Evolutionary conservation across 1,140 invertebrate species (phyloP).

Genomic region (Psix sp.): DNA sequence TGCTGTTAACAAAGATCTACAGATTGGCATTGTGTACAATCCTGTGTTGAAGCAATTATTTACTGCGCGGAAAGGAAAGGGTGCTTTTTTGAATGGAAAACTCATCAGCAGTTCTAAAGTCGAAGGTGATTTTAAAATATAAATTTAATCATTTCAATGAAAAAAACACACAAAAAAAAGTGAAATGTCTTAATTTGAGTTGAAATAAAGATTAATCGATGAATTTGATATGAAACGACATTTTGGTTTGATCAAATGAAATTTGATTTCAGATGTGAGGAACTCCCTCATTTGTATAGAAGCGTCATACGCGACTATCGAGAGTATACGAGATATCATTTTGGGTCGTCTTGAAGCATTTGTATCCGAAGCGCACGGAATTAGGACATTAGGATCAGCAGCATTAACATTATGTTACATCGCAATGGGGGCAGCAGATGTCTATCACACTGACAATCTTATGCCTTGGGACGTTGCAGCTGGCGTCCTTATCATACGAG

Average conservation of each 20-base stretch:
- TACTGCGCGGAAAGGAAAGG: constrained; percentile 83
- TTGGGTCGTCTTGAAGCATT: constrained; percentile 69
- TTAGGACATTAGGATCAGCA: constrained; percentile 85
- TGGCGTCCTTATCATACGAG: constrained; percentile 83
- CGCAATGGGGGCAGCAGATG: constrained; percentile 84
- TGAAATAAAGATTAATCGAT: too few species aligned
- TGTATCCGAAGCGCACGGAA: constrained; percentile 75
- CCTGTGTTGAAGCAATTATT: constrained; percentile 86
- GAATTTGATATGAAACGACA: background rate
- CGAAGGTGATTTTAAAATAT: constrained; percentile 51
- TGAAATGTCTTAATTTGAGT: too few species aligned
- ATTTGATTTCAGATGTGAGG: constrained; percentile 62
- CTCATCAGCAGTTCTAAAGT: constrained; percentile 72
- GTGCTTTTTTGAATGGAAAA: constrained; percentile 86
- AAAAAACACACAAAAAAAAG: background rate
- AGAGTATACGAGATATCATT: constrained; percentile 64
- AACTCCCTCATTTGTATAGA: constrained; percentile 69
- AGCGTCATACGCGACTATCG: constrained; percentile 68
- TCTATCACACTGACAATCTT: constrained; percentile 85
- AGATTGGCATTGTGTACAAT: constrained; percentile 87
- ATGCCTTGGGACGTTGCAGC: constrained; percentile 85
- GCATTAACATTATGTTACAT: constrained; percentile 86
- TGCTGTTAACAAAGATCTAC: constrained; percentile 81
- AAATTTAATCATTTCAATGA: background rate
- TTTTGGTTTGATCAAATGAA: too few species aligned